A percentile compares a stretch with the other conserved stretches of the same genome.
Conservation (phyloP, 2,888 invertebrate species). For the Phaonia tiefii region DNA sequence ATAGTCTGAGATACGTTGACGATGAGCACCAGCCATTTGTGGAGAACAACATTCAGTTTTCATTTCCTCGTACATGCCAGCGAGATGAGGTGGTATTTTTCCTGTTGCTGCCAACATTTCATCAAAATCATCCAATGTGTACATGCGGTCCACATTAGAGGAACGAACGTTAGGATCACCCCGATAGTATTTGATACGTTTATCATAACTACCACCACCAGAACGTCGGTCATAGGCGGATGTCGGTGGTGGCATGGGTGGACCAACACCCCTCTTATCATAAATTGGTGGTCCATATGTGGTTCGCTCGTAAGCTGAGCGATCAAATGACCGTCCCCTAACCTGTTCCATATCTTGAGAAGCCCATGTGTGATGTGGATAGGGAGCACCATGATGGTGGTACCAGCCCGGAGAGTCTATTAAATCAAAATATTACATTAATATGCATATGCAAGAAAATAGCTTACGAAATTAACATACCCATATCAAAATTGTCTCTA, state of each 20-base stretch:
- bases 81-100: conserved; percentile 64
- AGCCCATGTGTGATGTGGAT: conserved; percentile 79
- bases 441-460: background rate
- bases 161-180: conserved; percentile 71
- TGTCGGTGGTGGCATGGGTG: conserved; percentile 70
- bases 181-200: conserved; percentile 77
- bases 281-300: conserved; percentile 80
- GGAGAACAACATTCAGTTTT: conserved; percentile 67
- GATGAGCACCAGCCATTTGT: conserved; percentile 61
- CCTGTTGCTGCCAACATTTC: conserved; percentile 68
- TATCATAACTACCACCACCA: conserved; percentile 74
- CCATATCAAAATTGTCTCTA: conserved; percentile 79
- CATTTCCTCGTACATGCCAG: conserved; percentile 62
- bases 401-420: conserved; percentile 79
- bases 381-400: conserved; percentile 70
- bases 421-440: conserved; percentile 5
- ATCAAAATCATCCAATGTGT: conserved; percentile 76
- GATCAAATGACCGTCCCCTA: conserved; percentile 77
- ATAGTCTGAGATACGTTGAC: conserved; percentile 72
- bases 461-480: conserved; percentile 66
- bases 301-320: conserved; percentile 79
- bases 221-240: conserved; percentile 75
- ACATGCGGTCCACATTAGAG: conserved; percentile 75
- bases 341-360: conserved; percentile 79
- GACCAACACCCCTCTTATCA: conserved; percentile 78